Evolutionary conservation across 2,888 invertebrate genomes (phyloP).

Genomic region (Macrophya annulata): DNA sequence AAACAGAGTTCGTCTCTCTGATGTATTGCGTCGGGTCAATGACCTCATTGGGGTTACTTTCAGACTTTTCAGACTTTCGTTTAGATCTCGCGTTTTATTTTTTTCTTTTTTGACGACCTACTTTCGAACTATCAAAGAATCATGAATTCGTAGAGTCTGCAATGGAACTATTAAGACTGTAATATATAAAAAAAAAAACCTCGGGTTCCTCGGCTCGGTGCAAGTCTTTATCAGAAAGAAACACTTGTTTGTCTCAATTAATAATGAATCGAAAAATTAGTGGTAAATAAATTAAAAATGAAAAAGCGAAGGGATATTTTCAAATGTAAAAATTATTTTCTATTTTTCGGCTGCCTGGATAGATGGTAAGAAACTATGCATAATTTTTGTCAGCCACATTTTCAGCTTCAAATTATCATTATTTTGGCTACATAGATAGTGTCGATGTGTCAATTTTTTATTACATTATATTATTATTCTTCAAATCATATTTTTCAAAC

Average conservation of each 20-base stretch:
- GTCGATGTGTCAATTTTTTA: constrained; percentile 72
- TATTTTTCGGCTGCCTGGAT: constrained; percentile 76
- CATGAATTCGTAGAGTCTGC: constrained; percentile 5
- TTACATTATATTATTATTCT: constrained; percentile 58
- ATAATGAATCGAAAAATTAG: neutral
- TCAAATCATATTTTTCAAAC: constrained; percentile 50
- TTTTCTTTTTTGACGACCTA: constrained; percentile 17
- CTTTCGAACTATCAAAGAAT: constrained; percentile 47
- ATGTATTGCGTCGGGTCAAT: neutral
- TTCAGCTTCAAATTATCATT: constrained; percentile 49
- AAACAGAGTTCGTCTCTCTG: neutral
- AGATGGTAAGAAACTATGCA: constrained; percentile 76
- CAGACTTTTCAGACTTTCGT: constrained; percentile 22
- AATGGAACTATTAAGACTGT: neutral
- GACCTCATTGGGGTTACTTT: constrained; percentile 1
- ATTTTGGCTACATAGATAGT: constrained; percentile 65
- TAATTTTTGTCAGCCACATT: constrained; percentile 55
- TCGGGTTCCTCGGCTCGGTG: neutral
- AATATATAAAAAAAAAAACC: neutral
- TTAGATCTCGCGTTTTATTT: neutral
- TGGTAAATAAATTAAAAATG: neutral
- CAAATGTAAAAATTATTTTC: constrained; percentile 67
- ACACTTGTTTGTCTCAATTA: neutral
- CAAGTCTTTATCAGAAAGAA: neutral
- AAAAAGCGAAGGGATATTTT: too few relatives aligned